Conservation (phyloP, 1,140 invertebrate genomes). For the Sinella curviseta region DNA sequence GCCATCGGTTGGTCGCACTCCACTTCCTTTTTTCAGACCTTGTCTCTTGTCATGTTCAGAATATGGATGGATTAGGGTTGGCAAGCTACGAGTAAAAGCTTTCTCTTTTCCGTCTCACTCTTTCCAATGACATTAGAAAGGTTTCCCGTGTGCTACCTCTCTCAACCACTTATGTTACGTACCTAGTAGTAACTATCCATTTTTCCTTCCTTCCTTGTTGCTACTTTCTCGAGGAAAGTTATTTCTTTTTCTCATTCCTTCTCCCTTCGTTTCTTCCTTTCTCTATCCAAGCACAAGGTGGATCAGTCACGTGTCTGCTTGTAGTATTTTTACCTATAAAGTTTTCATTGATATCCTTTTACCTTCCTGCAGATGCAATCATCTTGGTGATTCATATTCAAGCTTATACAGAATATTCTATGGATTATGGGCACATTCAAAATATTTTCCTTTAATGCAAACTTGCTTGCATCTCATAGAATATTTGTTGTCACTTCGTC, state of each 20-base stretch:
- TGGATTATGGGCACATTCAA: too few relatives aligned
- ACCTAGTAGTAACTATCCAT: background rate
- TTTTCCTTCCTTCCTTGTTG: background rate
- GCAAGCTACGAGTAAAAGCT: constrained; percentile 19
- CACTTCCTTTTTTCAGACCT: background rate
- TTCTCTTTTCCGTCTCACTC: background rate
- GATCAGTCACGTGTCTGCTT: too few relatives aligned
- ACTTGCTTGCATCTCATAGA: too few relatives aligned
- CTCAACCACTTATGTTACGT: background rate
- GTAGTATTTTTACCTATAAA: too few relatives aligned
- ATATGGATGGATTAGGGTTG: constrained; percentile 24
- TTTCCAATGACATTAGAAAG: background rate
- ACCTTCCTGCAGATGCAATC: too few relatives aligned
- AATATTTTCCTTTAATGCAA: too few relatives aligned
- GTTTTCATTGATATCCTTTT: too few relatives aligned
- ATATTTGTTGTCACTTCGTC: too few relatives aligned
- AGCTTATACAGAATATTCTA: too few relatives aligned
- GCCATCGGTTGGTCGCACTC: background rate
- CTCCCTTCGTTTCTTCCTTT: too few relatives aligned
- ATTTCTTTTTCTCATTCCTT: background rate
- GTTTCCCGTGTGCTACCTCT: background rate
- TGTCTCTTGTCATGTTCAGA: constrained; percentile 17
- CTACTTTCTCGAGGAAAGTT: background rate
- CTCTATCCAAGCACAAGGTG: too few relatives aligned
- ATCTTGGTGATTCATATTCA: too few relatives aligned